Percentiles rank a stretch among this genome's conserved stretches.
Conservation (phyloP, 1,140 invertebrate species). For the Microplitis mediator region DNA sequence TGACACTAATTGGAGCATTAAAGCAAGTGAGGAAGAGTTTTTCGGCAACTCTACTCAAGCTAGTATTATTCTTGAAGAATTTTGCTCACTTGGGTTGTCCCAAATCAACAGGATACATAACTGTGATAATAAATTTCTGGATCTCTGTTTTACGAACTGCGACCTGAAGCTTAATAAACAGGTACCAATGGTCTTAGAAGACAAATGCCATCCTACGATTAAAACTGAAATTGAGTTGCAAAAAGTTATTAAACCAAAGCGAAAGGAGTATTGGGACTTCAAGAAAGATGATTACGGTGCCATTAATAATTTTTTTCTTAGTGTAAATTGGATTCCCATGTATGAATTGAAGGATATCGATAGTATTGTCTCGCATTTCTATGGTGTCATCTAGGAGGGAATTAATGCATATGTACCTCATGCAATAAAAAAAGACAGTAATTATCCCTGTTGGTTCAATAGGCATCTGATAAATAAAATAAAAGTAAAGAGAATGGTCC, state of each 20-base stretch:
- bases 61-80: too few species aligned
- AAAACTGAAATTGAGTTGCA: not conserved
- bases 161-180: not conserved
- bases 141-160: not conserved
- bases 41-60: too few species aligned
- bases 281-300: not conserved
- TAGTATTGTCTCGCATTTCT: too few species aligned
- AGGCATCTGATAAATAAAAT: not conserved
- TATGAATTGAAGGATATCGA: not conserved
- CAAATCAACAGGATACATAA: too few species aligned
- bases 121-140: not conserved
- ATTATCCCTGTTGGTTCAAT: too few species aligned
- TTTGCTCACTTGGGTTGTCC: too few species aligned
- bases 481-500: not conserved
- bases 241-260: not conserved
- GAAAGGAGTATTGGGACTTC: not conserved
- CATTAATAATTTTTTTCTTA: not conserved
- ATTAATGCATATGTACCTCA: too few species aligned
- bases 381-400: too few species aligned
- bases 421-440: too few species aligned
- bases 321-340: not conserved
- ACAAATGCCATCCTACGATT: not conserved
- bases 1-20: not conserved
- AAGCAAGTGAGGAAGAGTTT: too few species aligned
- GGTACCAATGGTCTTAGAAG: not conserved